These are phyloP conservation scores for Dynastes grantii DNA, from an alignment of 2,888 invertebrate genomes.

Conservation along the genomic window DNA sequence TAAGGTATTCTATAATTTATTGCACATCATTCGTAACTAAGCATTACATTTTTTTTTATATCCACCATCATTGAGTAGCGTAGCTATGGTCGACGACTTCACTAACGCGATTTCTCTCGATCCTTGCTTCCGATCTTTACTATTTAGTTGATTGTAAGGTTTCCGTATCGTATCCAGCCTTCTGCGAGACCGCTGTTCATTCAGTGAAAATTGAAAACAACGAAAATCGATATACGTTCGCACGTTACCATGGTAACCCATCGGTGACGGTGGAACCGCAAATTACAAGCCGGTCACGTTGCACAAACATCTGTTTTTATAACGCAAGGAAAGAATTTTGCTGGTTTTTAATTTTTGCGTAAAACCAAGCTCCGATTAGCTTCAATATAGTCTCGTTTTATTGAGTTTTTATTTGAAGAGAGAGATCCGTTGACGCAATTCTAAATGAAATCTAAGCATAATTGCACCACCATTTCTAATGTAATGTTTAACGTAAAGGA, in stretches of 20 bases:
- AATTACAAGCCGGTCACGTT: slow-evolving; percentile 23
- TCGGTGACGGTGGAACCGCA: slow-evolving; percentile 8
- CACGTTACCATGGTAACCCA: slow-evolving; percentile 29
- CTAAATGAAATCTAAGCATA: no score
- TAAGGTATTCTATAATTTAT: background rate
- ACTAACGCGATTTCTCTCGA: slow-evolving; percentile 5
- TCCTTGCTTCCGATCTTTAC: slow-evolving; percentile 9
- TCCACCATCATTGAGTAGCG: background rate
- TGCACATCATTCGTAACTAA: background rate
- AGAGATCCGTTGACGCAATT: no score
- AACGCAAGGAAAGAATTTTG: background rate
- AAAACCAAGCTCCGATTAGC: no score
- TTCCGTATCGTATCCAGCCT: slow-evolving; percentile 4
- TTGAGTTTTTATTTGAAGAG: no score
- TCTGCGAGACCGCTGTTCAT: slow-evolving; percentile 16
- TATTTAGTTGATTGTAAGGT: slow-evolving; percentile 10
- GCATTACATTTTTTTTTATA: background rate
- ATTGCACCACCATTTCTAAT: no score
- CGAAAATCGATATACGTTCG: slow-evolving; percentile 36
- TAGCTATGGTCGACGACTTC: background rate
- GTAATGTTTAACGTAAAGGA: no score
- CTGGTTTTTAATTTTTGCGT: background rate
- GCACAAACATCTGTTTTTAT: slow-evolving; percentile 28
- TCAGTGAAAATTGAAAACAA: slow-evolving; percentile 42
- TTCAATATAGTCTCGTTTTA: no score